Evolutionary conservation across 2,888 invertebrate species (phyloP).

Genomic region (Automeris io): DNA sequence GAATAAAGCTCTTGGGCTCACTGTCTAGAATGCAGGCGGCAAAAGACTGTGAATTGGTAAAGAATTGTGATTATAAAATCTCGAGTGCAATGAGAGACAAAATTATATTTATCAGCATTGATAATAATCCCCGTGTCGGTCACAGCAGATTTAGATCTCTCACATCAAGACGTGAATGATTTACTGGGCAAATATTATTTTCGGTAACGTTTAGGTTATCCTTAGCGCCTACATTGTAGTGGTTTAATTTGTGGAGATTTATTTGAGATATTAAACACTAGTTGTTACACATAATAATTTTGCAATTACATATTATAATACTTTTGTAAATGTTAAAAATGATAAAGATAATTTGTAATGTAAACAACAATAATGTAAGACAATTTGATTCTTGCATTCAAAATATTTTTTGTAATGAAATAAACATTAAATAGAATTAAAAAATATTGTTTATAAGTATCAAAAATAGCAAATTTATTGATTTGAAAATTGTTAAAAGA

Average conservation of each 20-base stretch:
- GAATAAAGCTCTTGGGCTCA: too few relatives aligned
- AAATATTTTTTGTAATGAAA: background rate
- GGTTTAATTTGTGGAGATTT: background rate
- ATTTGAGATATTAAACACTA: too few relatives aligned
- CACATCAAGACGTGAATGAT: slow-evolving; percentile 19
- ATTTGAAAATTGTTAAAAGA: too few relatives aligned
- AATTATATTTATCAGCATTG: background rate
- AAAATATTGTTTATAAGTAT: too few relatives aligned
- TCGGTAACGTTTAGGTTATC: slow-evolving; percentile 12
- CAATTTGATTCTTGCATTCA: background rate
- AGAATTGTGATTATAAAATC: too few relatives aligned
- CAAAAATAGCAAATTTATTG: too few relatives aligned
- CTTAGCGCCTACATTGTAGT: slow-evolving; percentile 10
- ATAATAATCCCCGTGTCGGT: slow-evolving; percentile 7
- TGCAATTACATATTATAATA: too few relatives aligned
- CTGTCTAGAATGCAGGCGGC: too few relatives aligned
- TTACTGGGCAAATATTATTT: slow-evolving; percentile 19
- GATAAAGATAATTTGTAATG: background rate
- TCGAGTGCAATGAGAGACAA: too few relatives aligned
- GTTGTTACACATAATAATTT: too few relatives aligned
- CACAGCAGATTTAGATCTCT: slow-evolving; percentile 20
- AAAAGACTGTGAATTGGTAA: too few relatives aligned
- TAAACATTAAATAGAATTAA: too few relatives aligned
- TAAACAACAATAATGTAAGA: background rate
- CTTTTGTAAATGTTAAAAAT: background rate